Conservation (phyloP, 2,797 vertebrate genomes). For the Adelosebastes latens region DNA sequence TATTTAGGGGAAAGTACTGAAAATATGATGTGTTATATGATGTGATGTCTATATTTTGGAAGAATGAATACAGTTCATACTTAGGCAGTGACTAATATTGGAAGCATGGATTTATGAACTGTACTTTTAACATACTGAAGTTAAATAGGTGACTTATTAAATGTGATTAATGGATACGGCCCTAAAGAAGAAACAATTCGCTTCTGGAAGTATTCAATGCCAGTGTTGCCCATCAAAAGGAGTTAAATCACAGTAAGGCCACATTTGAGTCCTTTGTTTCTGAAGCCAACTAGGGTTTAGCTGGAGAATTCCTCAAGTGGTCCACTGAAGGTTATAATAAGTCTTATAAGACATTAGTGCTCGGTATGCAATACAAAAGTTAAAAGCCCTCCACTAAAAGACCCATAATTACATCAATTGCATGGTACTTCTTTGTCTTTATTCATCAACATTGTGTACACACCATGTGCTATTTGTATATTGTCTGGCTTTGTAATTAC, state of each 20-base stretch:
- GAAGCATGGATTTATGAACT: not conserved
- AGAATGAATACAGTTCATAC: not conserved
- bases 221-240: slow-evolving; percentile 6
- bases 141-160: not conserved
- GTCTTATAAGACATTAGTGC: slow-evolving; percentile 20
- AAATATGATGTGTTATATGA: not conserved
- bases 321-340: slow-evolving; percentile 21
- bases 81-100: not conserved
- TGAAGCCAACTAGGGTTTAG: slow-evolving; percentile 24
- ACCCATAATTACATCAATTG: slow-evolving; percentile 31
- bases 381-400: slow-evolving; percentile 40
- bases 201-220: not conserved
- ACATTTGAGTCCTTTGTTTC: slow-evolving; percentile 20
- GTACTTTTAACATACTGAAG: not conserved
- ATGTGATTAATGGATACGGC: not conserved
- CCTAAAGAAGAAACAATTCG: not conserved
- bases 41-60: not conserved
- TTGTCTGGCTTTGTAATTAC: slow-evolving; percentile 44
- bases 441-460: slow-evolving; percentile 27
- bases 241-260: slow-evolving; percentile 10
- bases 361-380: not conserved
- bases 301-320: slow-evolving; percentile 11
- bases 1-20: not conserved
- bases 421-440: slow-evolving; percentile 9
- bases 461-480: slow-evolving; percentile 42